These are phyloP conservation scores for Paracentrotus lividus DNA, from an alignment of 53 echinoderm and acorn worm genomes.

Conservation along the genomic window DNA sequence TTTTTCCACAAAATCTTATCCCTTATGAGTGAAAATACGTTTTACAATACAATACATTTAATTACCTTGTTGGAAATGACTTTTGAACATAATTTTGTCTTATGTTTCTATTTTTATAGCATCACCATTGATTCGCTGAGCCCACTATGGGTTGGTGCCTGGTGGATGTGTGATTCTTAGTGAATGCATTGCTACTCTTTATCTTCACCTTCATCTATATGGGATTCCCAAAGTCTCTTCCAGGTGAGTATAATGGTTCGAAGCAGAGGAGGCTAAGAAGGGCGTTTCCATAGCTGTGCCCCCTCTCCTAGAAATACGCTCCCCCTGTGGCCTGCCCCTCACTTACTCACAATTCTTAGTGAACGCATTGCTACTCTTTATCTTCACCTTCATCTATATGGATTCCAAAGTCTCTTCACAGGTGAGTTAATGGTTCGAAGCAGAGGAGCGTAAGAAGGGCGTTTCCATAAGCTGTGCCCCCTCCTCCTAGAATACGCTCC, in stretches of 20 bases:
- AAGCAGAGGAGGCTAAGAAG: neutral
- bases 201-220: constrained; percentile 48
- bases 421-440: neutral
- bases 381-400: constrained; percentile 53
- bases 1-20: too few relatives aligned
- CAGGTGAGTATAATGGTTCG: neutral
- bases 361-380: constrained; percentile 30
- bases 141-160: constrained; percentile 58
- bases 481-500: too few relatives aligned
- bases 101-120: neutral
- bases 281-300: too few relatives aligned
- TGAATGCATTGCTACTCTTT: constrained; percentile 41
- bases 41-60: too few relatives aligned
- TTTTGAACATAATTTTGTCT: too few relatives aligned
- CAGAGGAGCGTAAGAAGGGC: neutral
- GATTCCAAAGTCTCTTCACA: constrained; percentile 57
- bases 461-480: too few relatives aligned
- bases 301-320: too few relatives aligned
- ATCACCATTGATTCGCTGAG: neutral
- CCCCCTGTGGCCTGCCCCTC: too few relatives aligned
- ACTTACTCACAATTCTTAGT: too few relatives aligned
- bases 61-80: too few relatives aligned
- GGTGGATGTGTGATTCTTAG: constrained; percentile 52
- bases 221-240: constrained; percentile 63
- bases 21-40: too few relatives aligned